Percentiles rank a stretch among this genome's conserved stretches.
These are phyloP conservation scores for Ypsolopha sequella DNA, from an alignment of 2,888 invertebrate genomes.

Conservation along the genomic window DNA sequence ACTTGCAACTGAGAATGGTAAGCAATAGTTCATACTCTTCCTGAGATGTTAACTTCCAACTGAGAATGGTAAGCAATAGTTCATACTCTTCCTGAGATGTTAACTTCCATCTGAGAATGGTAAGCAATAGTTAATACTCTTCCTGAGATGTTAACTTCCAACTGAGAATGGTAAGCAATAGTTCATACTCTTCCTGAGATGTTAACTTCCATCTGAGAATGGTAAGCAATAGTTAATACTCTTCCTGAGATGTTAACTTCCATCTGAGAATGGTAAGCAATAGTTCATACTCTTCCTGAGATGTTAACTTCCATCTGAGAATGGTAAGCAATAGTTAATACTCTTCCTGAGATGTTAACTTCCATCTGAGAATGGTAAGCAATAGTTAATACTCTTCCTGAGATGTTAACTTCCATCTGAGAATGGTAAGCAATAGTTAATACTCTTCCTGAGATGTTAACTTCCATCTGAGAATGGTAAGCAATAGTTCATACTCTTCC, in stretches of 20 bases:
- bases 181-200: too few relatives aligned
- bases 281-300: too few relatives aligned
- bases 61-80: conserved; percentile 56
- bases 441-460: too few relatives aligned
- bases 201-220: conserved; percentile 71
- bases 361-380: conserved; percentile 69
- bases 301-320: conserved; percentile 71
- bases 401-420: conserved; percentile 71
- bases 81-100: too few relatives aligned
- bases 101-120: conserved; percentile 71
- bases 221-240: conserved; percentile 32
- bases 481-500: conserved; percentile 11
- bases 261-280: conserved; percentile 66
- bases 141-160: conserved; percentile 71
- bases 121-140: conserved; percentile 23
- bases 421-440: conserved; percentile 46
- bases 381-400: not conserved
- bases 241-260: too few relatives aligned
- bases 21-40: conserved; percentile 17
- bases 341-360: too few relatives aligned
- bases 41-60: conserved; percentile 71
- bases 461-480: conserved; percentile 70
- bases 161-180: conserved; percentile 61
- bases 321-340: conserved; percentile 39
- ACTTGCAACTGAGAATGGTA: conserved; percentile 71